phyloP scores from a whole-genome alignment of 2,797 vertebrate species.

The Pseudopleuronectes americanus region DNA sequence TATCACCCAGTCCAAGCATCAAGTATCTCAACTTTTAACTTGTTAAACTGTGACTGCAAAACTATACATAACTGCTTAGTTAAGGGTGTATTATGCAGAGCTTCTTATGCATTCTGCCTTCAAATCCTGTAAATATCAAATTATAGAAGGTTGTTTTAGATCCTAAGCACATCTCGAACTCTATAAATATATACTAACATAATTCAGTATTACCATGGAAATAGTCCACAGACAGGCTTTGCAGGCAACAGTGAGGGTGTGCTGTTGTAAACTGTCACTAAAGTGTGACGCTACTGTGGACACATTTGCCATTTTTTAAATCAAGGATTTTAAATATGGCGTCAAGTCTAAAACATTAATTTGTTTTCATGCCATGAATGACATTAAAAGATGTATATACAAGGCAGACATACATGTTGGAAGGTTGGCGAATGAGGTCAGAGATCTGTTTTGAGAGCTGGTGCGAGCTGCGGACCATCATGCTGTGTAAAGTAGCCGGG shows the following conservation, averaged over 20 bases:
- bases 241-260: neutral
- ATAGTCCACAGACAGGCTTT: slow-evolving; percentile 29
- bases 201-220: slow-evolving; percentile 53
- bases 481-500: slow-evolving; percentile 97
- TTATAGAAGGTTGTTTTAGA: slow-evolving; percentile 37
- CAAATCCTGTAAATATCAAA: slow-evolving; percentile 36
- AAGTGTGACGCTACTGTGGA: neutral
- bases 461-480: slow-evolving; percentile 99
- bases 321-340: slow-evolving; percentile 4
- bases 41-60: neutral
- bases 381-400: neutral
- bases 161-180: slow-evolving; percentile 42
- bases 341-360: neutral
- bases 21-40: neutral
- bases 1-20: neutral
- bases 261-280: slow-evolving; percentile 29
- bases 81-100: slow-evolving; percentile 15
- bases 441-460: slow-evolving; percentile 99
- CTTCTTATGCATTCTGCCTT: slow-evolving; percentile 31
- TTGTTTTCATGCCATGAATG: neutral
- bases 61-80: neutral
- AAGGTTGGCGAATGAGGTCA: slow-evolving; percentile 97
- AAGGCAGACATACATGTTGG: slow-evolving; percentile 83
- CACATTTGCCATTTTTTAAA: too few species aligned
- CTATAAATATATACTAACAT: slow-evolving; percentile 61